phyloP scores from a whole-genome alignment of 2,797 vertebrate species.

The Halcyon badia region DNA sequence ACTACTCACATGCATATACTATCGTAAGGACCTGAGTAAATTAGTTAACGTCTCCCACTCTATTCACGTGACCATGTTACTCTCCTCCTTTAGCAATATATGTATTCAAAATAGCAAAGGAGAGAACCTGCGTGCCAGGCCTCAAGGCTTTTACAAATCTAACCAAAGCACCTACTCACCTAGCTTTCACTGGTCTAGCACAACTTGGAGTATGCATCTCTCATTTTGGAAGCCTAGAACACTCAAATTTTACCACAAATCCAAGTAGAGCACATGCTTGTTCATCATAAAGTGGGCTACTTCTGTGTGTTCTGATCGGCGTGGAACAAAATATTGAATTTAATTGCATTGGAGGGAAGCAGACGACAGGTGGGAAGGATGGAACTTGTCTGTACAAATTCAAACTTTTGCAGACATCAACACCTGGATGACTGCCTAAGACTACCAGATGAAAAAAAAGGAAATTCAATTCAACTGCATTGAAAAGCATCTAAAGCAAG shows the following conservation, averaged over 20 bases:
- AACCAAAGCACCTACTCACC: neutral
- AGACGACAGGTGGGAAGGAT: neutral
- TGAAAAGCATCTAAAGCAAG: neutral
- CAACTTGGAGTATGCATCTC: neutral
- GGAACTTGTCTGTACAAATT: neutral
- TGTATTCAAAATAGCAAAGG: neutral
- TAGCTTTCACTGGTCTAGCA: neutral
- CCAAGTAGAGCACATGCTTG: neutral
- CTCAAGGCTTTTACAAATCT: neutral
- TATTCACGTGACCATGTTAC: neutral
- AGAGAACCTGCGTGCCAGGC: neutral
- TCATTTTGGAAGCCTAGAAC: neutral
- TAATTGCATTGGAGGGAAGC: neutral
- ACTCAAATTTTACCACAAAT: neutral
- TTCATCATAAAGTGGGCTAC: neutral
- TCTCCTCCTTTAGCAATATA: neutral
- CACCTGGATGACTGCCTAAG: neutral
- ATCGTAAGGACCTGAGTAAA: neutral
- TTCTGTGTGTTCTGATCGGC: neutral
- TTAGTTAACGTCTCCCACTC: neutral
- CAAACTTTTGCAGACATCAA: neutral
- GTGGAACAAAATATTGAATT: neutral
- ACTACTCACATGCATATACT: neutral
- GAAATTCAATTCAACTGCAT: neutral
- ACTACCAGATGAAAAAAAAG: neutral